These are phyloP conservation scores for Coecobrya sp. DNA, from an alignment of 2,888 invertebrate species.

Conservation along the genomic window DNA sequence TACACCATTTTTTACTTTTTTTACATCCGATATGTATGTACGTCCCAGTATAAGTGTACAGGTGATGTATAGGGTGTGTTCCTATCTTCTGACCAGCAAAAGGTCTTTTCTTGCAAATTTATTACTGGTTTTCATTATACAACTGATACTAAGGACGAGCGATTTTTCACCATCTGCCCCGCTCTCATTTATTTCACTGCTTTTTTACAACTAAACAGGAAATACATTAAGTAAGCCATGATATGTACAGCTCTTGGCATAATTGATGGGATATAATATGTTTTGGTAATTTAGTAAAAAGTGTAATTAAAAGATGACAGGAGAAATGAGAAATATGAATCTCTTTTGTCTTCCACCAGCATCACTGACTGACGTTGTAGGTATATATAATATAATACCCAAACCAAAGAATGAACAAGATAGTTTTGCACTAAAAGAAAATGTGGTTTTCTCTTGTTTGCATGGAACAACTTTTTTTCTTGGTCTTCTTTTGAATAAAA, in stretches of 20 bases:
- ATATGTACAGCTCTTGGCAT: not conserved
- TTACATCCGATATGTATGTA: conserved; percentile 2
- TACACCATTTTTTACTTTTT: not conserved
- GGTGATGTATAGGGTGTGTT: conserved; percentile 39
- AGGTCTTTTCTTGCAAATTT: conserved; percentile 21
- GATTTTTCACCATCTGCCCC: conserved; percentile 23
- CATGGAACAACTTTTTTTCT: conserved; percentile 1
- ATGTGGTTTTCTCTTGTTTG: not conserved
- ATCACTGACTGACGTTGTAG: not conserved
- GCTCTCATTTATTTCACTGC: not conserved
- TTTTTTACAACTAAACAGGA: conserved; percentile 47
- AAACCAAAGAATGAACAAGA: not conserved
- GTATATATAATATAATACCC: not conserved
- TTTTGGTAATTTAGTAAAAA: conserved; percentile 58
- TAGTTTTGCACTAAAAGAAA: conserved; percentile 5
- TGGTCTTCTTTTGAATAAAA: conserved; percentile 32
- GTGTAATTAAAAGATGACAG: conserved; percentile 71
- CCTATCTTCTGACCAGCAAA: conserved; percentile 31
- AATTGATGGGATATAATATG: conserved; percentile 66
- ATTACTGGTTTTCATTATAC: conserved; percentile 1
- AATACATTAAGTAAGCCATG: conserved; percentile 51
- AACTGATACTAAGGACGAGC: not conserved
- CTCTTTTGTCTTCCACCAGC: not conserved
- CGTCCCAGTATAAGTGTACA: not conserved
- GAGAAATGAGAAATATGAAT: conserved; percentile 62